Conservation (phyloP, 2,888 invertebrate species). For the Drosophila planitibia region DNA sequence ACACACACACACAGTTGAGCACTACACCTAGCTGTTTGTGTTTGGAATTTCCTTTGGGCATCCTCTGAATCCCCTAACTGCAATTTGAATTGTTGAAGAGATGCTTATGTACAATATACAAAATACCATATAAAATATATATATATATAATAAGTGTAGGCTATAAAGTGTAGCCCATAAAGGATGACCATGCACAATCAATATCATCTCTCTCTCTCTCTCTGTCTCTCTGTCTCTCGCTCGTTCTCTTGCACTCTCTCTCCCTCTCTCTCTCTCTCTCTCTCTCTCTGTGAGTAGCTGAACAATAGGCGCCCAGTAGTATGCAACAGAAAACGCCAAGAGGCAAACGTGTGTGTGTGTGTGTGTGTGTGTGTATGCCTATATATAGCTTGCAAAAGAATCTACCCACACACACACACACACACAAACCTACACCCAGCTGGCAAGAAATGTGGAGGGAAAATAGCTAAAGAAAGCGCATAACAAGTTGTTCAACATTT, state of each 20-base stretch:
- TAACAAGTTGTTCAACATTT: conserved; percentile 30
- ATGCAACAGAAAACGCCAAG: conserved; percentile 62
- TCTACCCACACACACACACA: background rate
- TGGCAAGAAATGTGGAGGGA: background rate
- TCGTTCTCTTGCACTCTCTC: conserved; percentile 2
- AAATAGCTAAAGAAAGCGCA: conserved; percentile 25
- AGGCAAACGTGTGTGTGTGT: conserved; percentile 31
- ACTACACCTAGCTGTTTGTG: background rate
- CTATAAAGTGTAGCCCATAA: conserved; percentile 18
- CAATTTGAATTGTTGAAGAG: conserved; percentile 29
- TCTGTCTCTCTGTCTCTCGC: background rate
- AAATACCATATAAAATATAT: background rate
- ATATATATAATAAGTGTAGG: conserved; percentile 3
- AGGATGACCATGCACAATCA: conserved; percentile 49
- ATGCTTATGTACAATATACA: conserved; percentile 14
- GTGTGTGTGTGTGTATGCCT: conserved; percentile 36
- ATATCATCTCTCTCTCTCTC: conserved; percentile 34
- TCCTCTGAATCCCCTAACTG: background rate
- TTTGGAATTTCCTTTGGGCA: conserved; percentile 8
- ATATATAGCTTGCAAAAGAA: conserved; percentile 54
- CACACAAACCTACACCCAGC: background rate
- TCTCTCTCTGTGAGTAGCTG: background rate
- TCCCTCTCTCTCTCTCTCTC: background rate
- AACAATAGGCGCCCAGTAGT: conserved; percentile 44
- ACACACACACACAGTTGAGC: background rate